These are phyloP conservation scores for Sarcoramphus papa DNA, from an alignment of 2,797 vertebrate species.

Conservation along the genomic window DNA sequence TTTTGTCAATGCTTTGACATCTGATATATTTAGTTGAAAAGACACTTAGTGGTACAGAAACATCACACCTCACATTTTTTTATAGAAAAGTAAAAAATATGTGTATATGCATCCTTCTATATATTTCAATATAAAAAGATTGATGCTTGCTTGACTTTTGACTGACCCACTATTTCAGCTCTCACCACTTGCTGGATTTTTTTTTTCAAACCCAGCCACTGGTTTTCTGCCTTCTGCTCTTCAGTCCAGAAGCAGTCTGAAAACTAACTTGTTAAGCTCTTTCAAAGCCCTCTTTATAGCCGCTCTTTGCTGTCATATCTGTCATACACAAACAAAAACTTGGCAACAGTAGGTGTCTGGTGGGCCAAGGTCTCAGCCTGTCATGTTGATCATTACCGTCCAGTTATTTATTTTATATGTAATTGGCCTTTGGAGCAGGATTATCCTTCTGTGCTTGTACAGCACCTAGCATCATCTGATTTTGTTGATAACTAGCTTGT, in stretches of 20 bases:
- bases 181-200: not conserved
- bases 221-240: not conserved
- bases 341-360: conserved; percentile 10
- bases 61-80: not conserved
- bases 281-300: conserved; percentile 9
- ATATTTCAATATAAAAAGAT: not conserved
- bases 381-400: not conserved
- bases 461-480: not conserved
- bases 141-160: not conserved
- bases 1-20: not conserved
- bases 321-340: conserved; percentile 19
- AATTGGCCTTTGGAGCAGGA: conserved; percentile 8
- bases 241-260: not conserved
- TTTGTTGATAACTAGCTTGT: not conserved
- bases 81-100: not conserved
- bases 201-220: not conserved
- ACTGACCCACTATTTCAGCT: not conserved
- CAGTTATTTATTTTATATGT: conserved; percentile 24
- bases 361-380: conserved; percentile 36
- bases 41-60: not conserved
- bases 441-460: conserved; percentile 22
- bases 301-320: conserved; percentile 23
- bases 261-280: conserved; percentile 5
- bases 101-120: not conserved
- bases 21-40: not conserved